Evolutionary conservation across 2,888 invertebrate species (phyloP), one percentile per base, ranked within the genome.

Genomic region (Protodeltote pygarga): DNA sequence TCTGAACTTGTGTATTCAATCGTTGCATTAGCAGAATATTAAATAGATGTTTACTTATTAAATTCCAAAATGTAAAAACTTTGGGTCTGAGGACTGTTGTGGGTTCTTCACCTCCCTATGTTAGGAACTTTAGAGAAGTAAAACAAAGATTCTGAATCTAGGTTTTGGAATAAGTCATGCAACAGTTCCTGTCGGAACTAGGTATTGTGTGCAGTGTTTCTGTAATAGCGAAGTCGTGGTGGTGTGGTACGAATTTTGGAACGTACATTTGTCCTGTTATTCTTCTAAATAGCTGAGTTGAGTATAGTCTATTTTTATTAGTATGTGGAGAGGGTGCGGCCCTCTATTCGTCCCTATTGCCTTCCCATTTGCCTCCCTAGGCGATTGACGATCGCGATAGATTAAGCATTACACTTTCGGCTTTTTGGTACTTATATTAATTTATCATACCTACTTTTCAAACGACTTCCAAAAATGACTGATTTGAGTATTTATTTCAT

Each of bases 331-430:
- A 69, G 67, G 70, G 70, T 70, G 66, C 60, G 51, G 51, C 67
- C 70, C 67, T 52, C 47, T 35, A 23, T 41, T 27, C 16, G 40
- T 41, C 45, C 50, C 60, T 40, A 29, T 29, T 39, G 35, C 39
- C 41, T 44, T 47, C 23, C 25, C 6, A 44, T 63, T 58, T 52
- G 59, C 63, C 78, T 65, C 75, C 73, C 73, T 67, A 62, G 42
- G 44, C 66, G 65, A 70, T 75, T 61, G 70, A 75, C 73, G 76
- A 77, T 77, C 77, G 73, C 73, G 76, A 77, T 77, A 77, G 73
- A 80, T 77, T 73, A 73, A 71, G 55, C 63, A 67, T 71, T 65
- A 66, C 71, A 64, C 53, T 49, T 21, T 19, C 15, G n/a, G n/a
- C n/a, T n/a, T 27, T 20, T 8, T 14, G 6, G 27, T 32, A 37